These are phyloP conservation scores for Gymnoscopelus braueri DNA, from an alignment of 2,797 vertebrate genomes.

Conservation along the genomic window DNA sequence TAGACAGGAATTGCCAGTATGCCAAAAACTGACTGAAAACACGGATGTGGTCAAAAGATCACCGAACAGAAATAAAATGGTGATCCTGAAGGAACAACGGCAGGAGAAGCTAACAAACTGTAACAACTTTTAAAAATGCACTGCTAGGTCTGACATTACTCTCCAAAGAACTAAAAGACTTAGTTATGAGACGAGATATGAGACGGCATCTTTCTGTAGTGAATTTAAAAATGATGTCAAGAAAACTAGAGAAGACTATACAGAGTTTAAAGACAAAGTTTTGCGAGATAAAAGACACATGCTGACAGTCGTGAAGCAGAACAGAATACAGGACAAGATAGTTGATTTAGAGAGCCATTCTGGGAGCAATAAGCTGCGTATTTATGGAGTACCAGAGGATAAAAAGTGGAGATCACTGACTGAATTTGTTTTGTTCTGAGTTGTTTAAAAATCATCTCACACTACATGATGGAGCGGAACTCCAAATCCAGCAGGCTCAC, in stretches of 20 bases:
- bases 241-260: not conserved
- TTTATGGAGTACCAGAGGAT: conserved; percentile 23
- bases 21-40: not conserved
- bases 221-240: conserved; percentile 1
- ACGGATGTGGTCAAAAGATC: not conserved
- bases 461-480: conserved; percentile 1
- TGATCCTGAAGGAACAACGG: not conserved
- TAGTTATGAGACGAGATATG: conserved; percentile 4
- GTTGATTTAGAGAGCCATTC: conserved; percentile 14
- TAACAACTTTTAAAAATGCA: conserved; percentile 45
- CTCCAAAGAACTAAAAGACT: conserved; percentile 1
- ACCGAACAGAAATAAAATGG: not conserved
- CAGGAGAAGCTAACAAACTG: not conserved
- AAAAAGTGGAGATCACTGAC: not conserved
- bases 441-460: not conserved
- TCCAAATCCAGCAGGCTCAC: conserved; percentile 19
- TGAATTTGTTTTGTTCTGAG: conserved; percentile 23
- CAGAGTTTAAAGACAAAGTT: conserved; percentile 12
- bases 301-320: conserved; percentile 7
- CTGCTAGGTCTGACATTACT: conserved; percentile 15
- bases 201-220: not conserved
- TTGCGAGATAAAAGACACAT: conserved; percentile 12
- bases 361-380: conserved; percentile 10
- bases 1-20: too few species aligned
- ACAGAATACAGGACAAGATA: conserved; percentile 7